Percentiles rank a stretch among this genome's conserved stretches.
Conservation (phyloP, 2,888 invertebrate species). For the Torymus texanus region DNA sequence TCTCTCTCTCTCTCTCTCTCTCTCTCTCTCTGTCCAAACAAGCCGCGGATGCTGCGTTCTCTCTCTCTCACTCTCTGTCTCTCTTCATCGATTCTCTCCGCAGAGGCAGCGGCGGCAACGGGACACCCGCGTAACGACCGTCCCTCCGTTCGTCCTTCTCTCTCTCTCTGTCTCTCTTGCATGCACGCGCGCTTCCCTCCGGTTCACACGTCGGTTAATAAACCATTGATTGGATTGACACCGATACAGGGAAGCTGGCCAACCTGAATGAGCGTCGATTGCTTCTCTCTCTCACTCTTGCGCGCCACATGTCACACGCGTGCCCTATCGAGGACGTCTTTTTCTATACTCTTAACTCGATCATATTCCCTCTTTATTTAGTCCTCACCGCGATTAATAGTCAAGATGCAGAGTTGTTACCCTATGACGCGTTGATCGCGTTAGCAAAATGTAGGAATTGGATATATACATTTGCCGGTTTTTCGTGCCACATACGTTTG, state of each 20-base stretch:
- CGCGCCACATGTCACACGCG: background rate
- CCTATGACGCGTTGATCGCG: constrained; percentile 34
- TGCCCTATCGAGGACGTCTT: constrained; percentile 6
- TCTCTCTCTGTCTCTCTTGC: constrained; percentile 55
- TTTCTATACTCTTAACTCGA: constrained; percentile 17
- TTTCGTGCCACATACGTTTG: no score
- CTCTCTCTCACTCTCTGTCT: constrained; percentile 52
- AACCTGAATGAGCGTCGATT: constrained; percentile 66
- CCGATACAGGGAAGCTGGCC: constrained; percentile 67
- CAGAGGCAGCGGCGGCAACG: background rate
- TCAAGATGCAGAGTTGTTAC: no score
- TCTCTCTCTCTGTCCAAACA: constrained; percentile 59
- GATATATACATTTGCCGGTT: no score
- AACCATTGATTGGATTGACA: constrained; percentile 74
- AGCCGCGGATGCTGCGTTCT: constrained; percentile 47
- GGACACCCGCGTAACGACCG: constrained; percentile 54
- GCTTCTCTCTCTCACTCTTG: constrained; percentile 19
- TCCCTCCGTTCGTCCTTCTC: constrained; percentile 19
- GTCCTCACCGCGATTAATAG: background rate
- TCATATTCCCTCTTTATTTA: constrained; percentile 30
- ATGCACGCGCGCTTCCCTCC: constrained; percentile 56
- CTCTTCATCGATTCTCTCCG: constrained; percentile 50
- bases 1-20: constrained; percentile 51
- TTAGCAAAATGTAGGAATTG: constrained; percentile 25
- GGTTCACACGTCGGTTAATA: constrained; percentile 71